Percentiles rank a stretch among this genome's conserved stretches.
These are phyloP conservation scores for Scaptomyza reducta DNA, from an alignment of 2,888 invertebrate genomes.

Conservation along the genomic window DNA sequence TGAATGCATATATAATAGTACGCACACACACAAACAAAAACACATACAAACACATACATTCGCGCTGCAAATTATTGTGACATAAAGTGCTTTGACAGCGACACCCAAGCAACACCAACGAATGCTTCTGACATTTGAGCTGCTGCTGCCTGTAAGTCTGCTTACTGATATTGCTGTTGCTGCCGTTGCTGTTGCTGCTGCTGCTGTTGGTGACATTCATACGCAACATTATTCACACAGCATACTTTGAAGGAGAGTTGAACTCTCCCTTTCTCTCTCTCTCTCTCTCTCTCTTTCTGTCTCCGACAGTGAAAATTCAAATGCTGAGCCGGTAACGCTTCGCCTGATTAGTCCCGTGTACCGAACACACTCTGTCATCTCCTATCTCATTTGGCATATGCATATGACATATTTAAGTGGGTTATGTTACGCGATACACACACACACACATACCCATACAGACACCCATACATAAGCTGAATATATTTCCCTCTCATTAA, in stretches of 20 bases:
- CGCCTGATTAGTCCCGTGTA: constrained; percentile 66
- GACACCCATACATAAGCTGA: constrained; percentile 9
- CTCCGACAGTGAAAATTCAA: constrained; percentile 70
- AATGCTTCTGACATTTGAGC: constrained; percentile 65
- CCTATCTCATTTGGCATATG: constrained; percentile 40
- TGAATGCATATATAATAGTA: constrained; percentile 69
- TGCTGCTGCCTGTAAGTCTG: constrained; percentile 25
- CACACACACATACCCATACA: constrained; percentile 20
- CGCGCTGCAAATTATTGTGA: constrained; percentile 82
- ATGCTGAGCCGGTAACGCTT: constrained; percentile 57
- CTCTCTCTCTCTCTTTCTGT: constrained; percentile 15
- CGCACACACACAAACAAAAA: constrained; percentile 27
- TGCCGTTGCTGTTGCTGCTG: constrained; percentile 15
- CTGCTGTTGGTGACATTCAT: constrained; percentile 76
- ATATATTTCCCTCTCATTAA: constrained; percentile 48
- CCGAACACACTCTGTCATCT: constrained; percentile 6
- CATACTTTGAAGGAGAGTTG: constrained; percentile 62
- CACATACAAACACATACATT: constrained; percentile 21
- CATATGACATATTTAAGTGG: constrained; percentile 78
- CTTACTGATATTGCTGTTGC: constrained; percentile 1
- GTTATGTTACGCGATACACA: constrained; percentile 46
- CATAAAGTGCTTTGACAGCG: constrained; percentile 82
- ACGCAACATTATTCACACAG: constrained; percentile 74
- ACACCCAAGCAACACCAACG: constrained; percentile 53
- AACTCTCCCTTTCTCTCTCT: background rate